Base-by-base conservation (phyloP, 2,888 invertebrate genomes). In the Drosophila recens region DNA sequence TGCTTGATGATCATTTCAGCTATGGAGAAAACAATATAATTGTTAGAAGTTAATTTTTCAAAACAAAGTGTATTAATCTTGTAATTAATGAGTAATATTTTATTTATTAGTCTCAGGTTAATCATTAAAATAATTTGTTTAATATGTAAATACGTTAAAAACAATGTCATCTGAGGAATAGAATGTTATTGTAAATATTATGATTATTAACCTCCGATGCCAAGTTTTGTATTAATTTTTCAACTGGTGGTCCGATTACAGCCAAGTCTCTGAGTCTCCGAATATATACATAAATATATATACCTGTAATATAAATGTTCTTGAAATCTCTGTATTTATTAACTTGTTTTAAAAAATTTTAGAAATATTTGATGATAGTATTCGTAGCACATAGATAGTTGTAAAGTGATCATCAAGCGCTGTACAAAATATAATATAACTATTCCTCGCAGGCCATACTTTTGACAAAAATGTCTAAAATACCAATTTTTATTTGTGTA, bases 1-100 rank as follows among this genome's bases (percentile, higher is more conserved):
- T 27, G 72, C 72, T 78, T 87, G 85, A 78, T 87, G 89, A 89
- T 83, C 87, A 65, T 52, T 46, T 9, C 38, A 42, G 54, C 27
- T 10, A 11, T 5, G 23, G 2, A 33, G 10, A 8, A 13, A 38
- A 23, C 17, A 8, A 30, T 30, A 30, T 8, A 30, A 27, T 5
- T 27, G 5, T 27, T 11, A 34, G 34, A 11, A 3, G 0, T 11
- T 3, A 34, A 3, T 11, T 33, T 9, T 33, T 30, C 2, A 6
- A 30, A 8, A 9, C 23, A 3, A 3, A 23, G 23, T 23, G 23
- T 23, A 23, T 23, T 23, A 23, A 23, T 23, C 23, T 23, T 23
- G 3, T 23, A 23, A 23, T 23, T 23, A 23, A 23, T 23, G 23
- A 23, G 23, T 23, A 23, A 23, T 23, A 23, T 4, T 23, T 23